Evolutionary conservation across 1,140 invertebrate species (phyloP).

Genomic region (Aphelinus certus): DNA sequence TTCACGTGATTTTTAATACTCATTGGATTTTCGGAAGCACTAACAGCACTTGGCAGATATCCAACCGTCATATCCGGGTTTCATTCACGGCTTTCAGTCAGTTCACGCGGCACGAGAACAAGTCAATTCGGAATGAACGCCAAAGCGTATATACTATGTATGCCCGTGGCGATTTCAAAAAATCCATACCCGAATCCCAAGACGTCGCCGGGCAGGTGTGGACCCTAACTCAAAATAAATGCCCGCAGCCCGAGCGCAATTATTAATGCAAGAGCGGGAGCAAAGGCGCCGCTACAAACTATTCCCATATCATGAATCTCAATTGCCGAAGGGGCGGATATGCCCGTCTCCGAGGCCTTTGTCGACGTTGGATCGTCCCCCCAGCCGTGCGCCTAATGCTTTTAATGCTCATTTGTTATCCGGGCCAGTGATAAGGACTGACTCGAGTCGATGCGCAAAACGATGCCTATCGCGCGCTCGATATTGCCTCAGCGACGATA

Average conservation of each 20-base stretch:
- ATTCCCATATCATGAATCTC: constrained; percentile 23
- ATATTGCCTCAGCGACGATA: no score
- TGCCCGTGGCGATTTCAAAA: no score
- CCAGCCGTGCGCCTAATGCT: background rate
- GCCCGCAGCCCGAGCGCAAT: background rate
- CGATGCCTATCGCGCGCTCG: constrained; percentile 1
- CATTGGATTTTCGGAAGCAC: no score
- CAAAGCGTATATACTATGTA: no score
- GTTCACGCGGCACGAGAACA: no score
- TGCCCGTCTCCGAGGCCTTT: background rate
- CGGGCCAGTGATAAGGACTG: background rate
- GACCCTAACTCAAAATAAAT: background rate
- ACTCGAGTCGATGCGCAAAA: background rate
- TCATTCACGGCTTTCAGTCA: no score
- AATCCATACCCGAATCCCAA: no score
- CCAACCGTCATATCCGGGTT: no score
- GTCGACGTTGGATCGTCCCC: background rate
- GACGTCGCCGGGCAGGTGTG: no score
- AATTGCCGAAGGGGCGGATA: background rate
- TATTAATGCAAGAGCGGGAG: constrained; percentile 3
- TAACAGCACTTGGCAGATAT: no score
- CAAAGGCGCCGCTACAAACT: constrained; percentile 2
- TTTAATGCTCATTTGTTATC: constrained; percentile 15
- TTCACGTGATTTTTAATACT: no score
- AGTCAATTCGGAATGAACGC: no score